Evolutionary conservation across 2,113 vertebrate species (phyloP).

Genomic region (Paradisaea rubra): DNA sequence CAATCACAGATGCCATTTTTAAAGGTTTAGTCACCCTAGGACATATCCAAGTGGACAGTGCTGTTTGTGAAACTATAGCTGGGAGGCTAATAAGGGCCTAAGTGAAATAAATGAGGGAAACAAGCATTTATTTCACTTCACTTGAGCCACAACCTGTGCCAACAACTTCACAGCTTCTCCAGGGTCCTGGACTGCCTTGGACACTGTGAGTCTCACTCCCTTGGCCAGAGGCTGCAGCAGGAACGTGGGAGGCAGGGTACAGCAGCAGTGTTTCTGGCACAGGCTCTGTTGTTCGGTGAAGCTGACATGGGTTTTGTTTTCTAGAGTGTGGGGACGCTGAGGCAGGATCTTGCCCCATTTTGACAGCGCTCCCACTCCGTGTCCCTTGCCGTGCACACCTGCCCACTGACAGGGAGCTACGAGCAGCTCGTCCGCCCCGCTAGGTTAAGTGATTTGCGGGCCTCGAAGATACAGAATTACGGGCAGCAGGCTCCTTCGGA

Average conservation of each 20-base stretch:
- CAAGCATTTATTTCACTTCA: not conserved
- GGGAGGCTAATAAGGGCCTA: not conserved
- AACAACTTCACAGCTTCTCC: not conserved
- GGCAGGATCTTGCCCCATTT: not conserved
- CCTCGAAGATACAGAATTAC: not conserved
- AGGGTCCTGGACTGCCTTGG: rapidly evolving
- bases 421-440: not conserved
- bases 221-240: rapidly evolving
- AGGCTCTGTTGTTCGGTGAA: not conserved
- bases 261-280: not conserved
- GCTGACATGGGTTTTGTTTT: not conserved
- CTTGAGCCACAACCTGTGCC: not conserved
- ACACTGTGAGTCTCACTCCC: rapidly evolving
- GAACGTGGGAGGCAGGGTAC: not conserved
- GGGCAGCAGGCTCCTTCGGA: not conserved
- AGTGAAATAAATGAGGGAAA: not conserved
- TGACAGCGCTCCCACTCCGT: not conserved
- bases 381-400: not conserved
- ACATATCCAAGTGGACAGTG: not conserved
- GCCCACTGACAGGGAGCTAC: rapidly evolving
- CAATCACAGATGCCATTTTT: not conserved
- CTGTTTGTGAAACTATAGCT: not conserved
- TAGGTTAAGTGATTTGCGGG: too few relatives aligned
- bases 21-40: not conserved
- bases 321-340: rapidly evolving